Evolutionary conservation across 1,140 invertebrate genomes (phyloP).

Genomic region (Ditylenchus dipsaci): DNA sequence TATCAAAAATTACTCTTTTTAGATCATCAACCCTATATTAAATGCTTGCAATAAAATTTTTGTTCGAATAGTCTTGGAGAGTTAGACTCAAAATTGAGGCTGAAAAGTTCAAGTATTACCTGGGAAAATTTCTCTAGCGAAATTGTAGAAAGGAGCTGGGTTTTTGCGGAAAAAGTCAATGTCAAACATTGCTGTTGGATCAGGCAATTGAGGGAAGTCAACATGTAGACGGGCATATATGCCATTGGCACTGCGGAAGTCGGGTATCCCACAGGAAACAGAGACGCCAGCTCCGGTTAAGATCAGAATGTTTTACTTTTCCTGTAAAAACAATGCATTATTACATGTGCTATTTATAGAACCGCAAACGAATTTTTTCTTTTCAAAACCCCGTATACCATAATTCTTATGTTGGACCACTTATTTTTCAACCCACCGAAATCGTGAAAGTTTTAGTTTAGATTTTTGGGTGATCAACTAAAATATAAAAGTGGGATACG

Average conservation of each 20-base stretch:
- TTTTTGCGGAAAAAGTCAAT: conserved; percentile 79
- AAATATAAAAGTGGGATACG: too few relatives aligned
- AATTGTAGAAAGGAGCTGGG: conserved; percentile 83
- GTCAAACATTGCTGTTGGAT: conserved; percentile 86
- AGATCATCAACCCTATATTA: background rate
- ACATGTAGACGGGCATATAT: conserved; percentile 81
- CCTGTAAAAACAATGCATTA: conserved; percentile 29
- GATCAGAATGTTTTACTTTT: conserved; percentile 59
- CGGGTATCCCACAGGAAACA: conserved; percentile 64
- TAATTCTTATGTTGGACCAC: too few relatives aligned
- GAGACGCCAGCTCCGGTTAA: conserved; percentile 63
- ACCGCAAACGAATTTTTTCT: too few relatives aligned
- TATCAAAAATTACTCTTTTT: background rate
- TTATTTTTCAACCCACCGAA: too few relatives aligned
- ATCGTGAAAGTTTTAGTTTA: too few relatives aligned
- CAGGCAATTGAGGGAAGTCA: conserved; percentile 79
- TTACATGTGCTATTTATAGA: too few relatives aligned
- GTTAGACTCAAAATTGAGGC: background rate
- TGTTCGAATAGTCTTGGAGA: background rate
- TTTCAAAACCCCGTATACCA: too few relatives aligned
- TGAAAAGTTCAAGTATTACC: background rate
- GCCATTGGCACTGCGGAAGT: conserved; percentile 67
- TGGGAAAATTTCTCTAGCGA: conserved; percentile 64
- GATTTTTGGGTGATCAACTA: too few relatives aligned
- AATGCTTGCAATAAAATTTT: background rate